Percentiles rank a stretch among this genome's conserved stretches.
Evolutionary conservation across 1,140 invertebrate genomes (phyloP).

Genomic region (Pentalonia nigronervosa): DNA sequence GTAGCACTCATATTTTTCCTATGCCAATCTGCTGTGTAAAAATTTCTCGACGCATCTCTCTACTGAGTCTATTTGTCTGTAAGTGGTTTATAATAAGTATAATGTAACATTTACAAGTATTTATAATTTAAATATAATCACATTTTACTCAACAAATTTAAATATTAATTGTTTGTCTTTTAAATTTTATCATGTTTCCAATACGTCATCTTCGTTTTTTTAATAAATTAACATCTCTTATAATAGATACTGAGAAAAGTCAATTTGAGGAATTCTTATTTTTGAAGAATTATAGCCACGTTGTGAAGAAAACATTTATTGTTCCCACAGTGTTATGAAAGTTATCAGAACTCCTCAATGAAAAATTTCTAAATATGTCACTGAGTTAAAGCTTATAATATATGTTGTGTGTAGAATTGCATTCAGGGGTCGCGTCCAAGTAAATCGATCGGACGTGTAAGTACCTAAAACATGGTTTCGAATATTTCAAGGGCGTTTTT

Average conservation of each 20-base stretch:
- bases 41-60: no score
- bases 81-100: no score
- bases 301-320: no score
- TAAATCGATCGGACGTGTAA: not conserved
- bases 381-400: not conserved
- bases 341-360: not conserved
- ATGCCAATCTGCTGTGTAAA: not conserved
- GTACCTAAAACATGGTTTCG: not conserved
- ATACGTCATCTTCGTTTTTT: no score
- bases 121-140: not conserved
- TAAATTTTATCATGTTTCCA: no score
- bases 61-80: no score
- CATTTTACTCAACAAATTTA: not conserved
- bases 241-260: no score
- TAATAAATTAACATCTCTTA: no score
- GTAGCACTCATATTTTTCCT: not conserved
- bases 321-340: not conserved
- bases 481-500: not conserved
- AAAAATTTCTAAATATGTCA: not conserved
- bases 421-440: not conserved
- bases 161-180: no score
- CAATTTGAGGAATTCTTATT: no score
- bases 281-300: no score
- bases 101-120: not conserved
- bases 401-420: not conserved